Evolutionary conservation across 2,113 vertebrate genomes (phyloP).

Genomic region (Cyrtonyx montezumae): DNA sequence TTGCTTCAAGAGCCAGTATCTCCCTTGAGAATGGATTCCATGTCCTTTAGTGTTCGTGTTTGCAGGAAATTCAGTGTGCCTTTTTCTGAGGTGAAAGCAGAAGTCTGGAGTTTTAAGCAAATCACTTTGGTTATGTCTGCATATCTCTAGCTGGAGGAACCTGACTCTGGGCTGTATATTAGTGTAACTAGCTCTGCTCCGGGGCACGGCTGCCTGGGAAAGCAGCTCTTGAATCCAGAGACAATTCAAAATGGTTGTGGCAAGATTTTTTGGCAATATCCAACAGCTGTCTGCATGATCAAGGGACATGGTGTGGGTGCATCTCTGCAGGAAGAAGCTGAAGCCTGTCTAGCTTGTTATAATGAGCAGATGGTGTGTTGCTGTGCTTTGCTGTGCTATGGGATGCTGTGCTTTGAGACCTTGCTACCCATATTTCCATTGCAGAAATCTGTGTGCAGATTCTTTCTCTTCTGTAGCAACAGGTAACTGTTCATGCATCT

Average conservation of each 20-base stretch:
- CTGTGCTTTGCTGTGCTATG: constrained; percentile 2
- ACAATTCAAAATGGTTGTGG: constrained; percentile 6
- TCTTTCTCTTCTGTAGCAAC: not conserved
- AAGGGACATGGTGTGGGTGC: constrained; percentile 45
- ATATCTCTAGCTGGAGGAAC: not conserved
- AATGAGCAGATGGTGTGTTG: constrained; percentile 59
- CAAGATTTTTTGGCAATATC: constrained; percentile 42
- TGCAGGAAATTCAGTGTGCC: not conserved
- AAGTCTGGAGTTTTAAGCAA: constrained; percentile 5
- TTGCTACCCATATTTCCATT: not conserved
- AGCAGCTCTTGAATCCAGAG: constrained; percentile 11
- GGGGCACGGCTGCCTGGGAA: constrained; percentile 30
- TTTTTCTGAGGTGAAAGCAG: not conserved
- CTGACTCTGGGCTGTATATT: constrained; percentile 5
- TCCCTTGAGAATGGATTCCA: not conserved
- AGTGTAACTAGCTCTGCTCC: constrained; percentile 41
- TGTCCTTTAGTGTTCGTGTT: not conserved
- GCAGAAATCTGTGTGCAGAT: not conserved
- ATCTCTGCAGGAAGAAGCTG: constrained; percentile 43
- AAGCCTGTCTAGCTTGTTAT: constrained; percentile 60
- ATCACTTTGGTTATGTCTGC: not conserved
- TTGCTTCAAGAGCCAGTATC: not conserved
- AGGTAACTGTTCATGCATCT: constrained; percentile 6
- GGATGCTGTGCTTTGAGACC: not conserved
- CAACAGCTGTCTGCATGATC: constrained; percentile 30